Evolutionary conservation across 2,888 invertebrate species (phyloP).

Genomic region (Oligia strigilis): DNA sequence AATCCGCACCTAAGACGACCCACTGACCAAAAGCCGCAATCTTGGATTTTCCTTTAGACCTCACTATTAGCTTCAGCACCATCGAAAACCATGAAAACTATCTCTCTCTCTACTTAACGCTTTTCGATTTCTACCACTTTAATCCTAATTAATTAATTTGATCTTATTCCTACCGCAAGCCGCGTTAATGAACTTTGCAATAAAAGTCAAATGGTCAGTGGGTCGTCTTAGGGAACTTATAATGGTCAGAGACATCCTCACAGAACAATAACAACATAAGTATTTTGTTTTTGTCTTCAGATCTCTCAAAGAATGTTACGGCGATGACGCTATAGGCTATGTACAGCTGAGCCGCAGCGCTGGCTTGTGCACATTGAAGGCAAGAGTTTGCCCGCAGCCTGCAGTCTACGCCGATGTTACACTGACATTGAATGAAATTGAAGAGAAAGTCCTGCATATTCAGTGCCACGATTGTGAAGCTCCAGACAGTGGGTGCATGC

Average conservation of each 20-base stretch:
- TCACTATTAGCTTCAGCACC: neutral
- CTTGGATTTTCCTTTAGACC: neutral
- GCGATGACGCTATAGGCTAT: constrained; percentile 10
- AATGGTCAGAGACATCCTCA: no score
- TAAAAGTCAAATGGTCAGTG: no score
- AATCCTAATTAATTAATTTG: no score
- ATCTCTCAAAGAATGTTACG: neutral
- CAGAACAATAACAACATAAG: neutral
- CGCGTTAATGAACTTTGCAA: no score
- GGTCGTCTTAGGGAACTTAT: no score
- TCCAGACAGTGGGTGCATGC: neutral
- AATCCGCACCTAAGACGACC: no score
- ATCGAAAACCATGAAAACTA: neutral
- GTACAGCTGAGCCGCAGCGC: neutral
- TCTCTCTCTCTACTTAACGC: neutral
- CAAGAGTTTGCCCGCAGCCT: neutral
- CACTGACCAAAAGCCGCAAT: neutral
- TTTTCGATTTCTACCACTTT: no score
- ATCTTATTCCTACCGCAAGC: no score
- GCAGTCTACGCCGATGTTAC: neutral
- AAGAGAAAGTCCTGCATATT: neutral
- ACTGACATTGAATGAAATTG: constrained; percentile 7
- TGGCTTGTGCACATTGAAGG: constrained; percentile 6
- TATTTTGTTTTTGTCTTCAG: neutral
- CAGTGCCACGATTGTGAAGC: constrained; percentile 6